Percentiles rank a stretch among this genome's conserved stretches.
phyloP scores from a whole-genome alignment of 2,888 invertebrate species.

The Plagodis pulveraria region DNA sequence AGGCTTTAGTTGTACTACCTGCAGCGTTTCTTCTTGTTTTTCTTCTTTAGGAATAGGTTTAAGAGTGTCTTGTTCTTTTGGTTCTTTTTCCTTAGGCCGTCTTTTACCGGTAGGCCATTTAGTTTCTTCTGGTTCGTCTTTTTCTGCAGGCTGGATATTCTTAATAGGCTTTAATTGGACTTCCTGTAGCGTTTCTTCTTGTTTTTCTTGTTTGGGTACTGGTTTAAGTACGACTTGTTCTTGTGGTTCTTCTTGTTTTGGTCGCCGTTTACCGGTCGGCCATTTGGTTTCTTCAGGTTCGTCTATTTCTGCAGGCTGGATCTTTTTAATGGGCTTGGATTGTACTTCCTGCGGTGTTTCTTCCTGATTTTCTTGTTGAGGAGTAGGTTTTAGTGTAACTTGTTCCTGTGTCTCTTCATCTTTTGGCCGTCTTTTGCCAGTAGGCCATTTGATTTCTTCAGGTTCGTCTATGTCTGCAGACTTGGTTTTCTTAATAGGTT shows the following conservation, averaged over 20 bases:
- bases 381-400: constrained; percentile 48
- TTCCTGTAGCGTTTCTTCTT: constrained; percentile 68
- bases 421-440: constrained; percentile 41
- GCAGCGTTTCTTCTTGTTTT: constrained; percentile 44
- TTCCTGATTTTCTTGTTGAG: constrained; percentile 48
- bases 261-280: constrained; percentile 55
- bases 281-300: constrained; percentile 48
- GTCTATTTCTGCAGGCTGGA: constrained; percentile 45
- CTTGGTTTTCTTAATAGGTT: constrained; percentile 46
- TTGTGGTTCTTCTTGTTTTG: constrained; percentile 34
- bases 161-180: constrained; percentile 47
- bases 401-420: constrained; percentile 57
- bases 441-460: constrained; percentile 49
- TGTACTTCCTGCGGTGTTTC: constrained; percentile 53
- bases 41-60: constrained; percentile 69
- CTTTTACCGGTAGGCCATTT: constrained; percentile 54
- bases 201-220: constrained; percentile 50
- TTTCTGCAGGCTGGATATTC: constrained; percentile 44
- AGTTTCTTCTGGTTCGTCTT: constrained; percentile 48
- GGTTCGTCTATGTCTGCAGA: constrained; percentile 55
- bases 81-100: constrained; percentile 62
- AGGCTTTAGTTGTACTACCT: constrained; percentile 36
- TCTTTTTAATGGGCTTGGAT: constrained; percentile 50
- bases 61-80: constrained; percentile 60
- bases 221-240: constrained; percentile 54